Evolutionary conservation across 2,113 vertebrate genomes (phyloP).

Genomic region (Cynocephalus volans): DNA sequence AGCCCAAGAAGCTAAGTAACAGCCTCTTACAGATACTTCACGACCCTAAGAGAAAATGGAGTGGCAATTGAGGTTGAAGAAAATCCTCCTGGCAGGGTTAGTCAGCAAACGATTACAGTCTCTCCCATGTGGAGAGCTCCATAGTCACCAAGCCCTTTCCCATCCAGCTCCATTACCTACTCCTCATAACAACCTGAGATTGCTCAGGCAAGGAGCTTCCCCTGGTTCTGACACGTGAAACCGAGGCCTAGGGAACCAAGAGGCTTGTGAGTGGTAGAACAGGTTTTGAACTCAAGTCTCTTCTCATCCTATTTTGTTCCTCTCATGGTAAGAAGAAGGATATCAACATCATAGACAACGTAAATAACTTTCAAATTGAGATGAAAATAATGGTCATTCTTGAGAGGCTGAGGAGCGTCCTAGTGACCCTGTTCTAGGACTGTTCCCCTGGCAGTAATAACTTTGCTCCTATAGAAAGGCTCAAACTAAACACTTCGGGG

Average conservation of each 20-base stretch:
- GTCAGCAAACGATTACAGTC: neutral
- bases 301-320: neutral
- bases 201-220: neutral
- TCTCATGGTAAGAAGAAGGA: neutral
- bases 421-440: neutral
- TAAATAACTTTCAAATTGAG: neutral
- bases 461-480: neutral
- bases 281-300: neutral
- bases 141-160: neutral
- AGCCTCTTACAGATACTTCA: neutral
- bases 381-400: neutral
- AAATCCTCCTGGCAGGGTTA: neutral
- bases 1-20: neutral
- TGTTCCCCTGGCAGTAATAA: neutral
- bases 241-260: neutral
- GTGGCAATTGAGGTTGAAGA: neutral
- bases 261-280: neutral
- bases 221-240: neutral
- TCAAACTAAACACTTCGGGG: neutral
- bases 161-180: neutral
- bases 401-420: neutral
- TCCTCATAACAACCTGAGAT: neutral
- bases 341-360: neutral
- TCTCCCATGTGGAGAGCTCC: neutral
- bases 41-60: neutral